Evolutionary conservation across 2,888 invertebrate genomes (phyloP), one percentile per base, ranked within the genome.

Genomic region (Cetonia aurata): DNA sequence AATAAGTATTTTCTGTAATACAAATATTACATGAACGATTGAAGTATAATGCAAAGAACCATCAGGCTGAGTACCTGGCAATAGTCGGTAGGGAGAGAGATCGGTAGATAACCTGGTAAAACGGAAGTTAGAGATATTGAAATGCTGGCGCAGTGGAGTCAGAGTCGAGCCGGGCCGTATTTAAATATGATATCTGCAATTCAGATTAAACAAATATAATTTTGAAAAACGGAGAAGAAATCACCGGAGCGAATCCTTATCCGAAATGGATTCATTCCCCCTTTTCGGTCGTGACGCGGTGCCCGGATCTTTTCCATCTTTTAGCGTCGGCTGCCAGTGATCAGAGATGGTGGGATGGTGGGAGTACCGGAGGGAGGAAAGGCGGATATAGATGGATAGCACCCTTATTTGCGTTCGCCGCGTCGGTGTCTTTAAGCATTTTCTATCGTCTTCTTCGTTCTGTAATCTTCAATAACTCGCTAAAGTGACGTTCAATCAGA

Each of bases 201-300:
- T 83, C 81, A 82, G 83, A 83, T 83, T 83, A 82, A 82, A 83
- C 83, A 83, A 83, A 83, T 81, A 83, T 81, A 82, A 83, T 83
- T 83, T 82, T 78, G 79, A 80, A 80, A 81, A 82, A 81, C 79
- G 82, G 73, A 76, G 78, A 75, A 76, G 78, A 75, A 79, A 75
- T 73, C 74, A 73, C 76, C 77, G 77, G 74, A 80, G 80, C 81
- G 81, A 75, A 79, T 77, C 74, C 77, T 76, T 76, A 78, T 77
- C 77, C 77, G 77, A 79, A 80, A 79, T 79, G 76, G 80, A 80
- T 79, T 79, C 79, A 31, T 60, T 75, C 44, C 55, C 53, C 15
- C 44, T 41, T 17, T 42, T 41, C 33, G 41, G 50, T 15, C 33
- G 10, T 19, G n/a, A 17, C 44, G 42, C 19, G 13, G 1, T 17